Conservation (phyloP, 2,888 invertebrate species). For the Lobophora halterata region DNA sequence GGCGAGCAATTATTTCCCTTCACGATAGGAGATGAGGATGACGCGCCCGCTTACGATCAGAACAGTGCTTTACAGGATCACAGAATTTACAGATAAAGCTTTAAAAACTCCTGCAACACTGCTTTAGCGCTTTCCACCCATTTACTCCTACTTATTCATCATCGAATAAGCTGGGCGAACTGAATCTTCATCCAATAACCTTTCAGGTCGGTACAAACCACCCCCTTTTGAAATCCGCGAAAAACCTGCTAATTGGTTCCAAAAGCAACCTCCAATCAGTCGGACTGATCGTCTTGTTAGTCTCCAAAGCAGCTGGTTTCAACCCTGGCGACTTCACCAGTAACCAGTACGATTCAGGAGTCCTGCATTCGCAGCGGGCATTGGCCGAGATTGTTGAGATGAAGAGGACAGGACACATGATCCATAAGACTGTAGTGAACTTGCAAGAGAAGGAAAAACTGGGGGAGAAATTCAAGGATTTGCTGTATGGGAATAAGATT, state of each 20-base stretch:
- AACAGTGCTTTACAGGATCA: no score
- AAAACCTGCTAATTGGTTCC: constrained; percentile 89
- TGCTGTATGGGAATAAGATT: constrained; percentile 70
- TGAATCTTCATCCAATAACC: no score
- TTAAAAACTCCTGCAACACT: no score
- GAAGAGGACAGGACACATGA: constrained; percentile 71
- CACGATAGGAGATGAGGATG: no score
- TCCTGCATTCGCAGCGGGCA: constrained; percentile 72
- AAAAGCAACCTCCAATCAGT: constrained; percentile 92
- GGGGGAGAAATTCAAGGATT: constrained; percentile 58
- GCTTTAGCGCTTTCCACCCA: no score
- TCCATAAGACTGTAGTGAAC: constrained; percentile 70
- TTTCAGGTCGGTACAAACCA: constrained; percentile 89
- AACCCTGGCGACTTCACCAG: constrained; percentile 52
- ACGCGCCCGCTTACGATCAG: no score
- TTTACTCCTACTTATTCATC: no score
- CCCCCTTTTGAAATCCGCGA: constrained; percentile 92
- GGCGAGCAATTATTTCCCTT: no score
- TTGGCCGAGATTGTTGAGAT: constrained; percentile 75
- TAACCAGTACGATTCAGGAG: constrained; percentile 60
- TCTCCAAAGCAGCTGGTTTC: constrained; percentile 89
- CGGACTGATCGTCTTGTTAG: constrained; percentile 89
- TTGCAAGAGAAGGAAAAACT: constrained; percentile 56
- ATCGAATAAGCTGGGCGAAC: not conserved
- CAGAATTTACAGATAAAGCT: no score